Base-by-base conservation (phyloP, 1,140 invertebrate genomes). In the Zaprionus tsacasi region DNA sequence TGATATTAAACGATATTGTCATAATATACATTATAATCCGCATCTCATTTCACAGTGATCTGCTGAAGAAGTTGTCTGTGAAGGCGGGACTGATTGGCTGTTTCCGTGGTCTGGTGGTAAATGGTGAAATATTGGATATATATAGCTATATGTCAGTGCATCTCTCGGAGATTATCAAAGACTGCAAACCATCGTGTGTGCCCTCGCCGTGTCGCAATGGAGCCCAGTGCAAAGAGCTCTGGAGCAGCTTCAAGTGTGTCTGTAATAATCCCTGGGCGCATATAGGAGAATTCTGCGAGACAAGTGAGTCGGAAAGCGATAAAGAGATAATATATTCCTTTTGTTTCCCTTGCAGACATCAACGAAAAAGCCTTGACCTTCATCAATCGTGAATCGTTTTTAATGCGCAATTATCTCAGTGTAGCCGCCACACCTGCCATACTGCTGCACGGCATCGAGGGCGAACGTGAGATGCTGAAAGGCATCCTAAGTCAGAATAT, bases 61-160 rank as follows among this genome's bases (percentile, higher is more conserved):
- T 96, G 76, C 92, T 97, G 25, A 96, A 96, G 81, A 96, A 96
- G 88, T 95, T 96, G 8, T 96, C 96, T 1, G 96, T 97, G 3
- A 95, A 95, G 64, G 96, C 97, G 93, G 98, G 98, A 7, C 94
- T 99, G 17, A 98, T 98, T 77, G 98, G 98, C 8, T 99, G 98
- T 92, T 98, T 99, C 91, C 95, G 97, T 82, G 98, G 98, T 21
- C 93, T 99, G 38, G 96, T 98, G 0, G 97, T 98, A 13, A 98
- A 98, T 91, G 96, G 97, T 17, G 96, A 97, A 93, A 96, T 98
- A 68, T 92, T 98, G 30, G 97, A 98, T 91, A 97, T 99, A 72
- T 97, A 98, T 91, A 96, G 96, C 82, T 98, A 98, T 93, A 98
- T 98, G 96, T 97, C 96, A n/a, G 96, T 98, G 59, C 96, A 97